Evolutionary conservation across 2,888 invertebrate genomes (phyloP).

Genomic region (Cryptophagus acutangulus): DNA sequence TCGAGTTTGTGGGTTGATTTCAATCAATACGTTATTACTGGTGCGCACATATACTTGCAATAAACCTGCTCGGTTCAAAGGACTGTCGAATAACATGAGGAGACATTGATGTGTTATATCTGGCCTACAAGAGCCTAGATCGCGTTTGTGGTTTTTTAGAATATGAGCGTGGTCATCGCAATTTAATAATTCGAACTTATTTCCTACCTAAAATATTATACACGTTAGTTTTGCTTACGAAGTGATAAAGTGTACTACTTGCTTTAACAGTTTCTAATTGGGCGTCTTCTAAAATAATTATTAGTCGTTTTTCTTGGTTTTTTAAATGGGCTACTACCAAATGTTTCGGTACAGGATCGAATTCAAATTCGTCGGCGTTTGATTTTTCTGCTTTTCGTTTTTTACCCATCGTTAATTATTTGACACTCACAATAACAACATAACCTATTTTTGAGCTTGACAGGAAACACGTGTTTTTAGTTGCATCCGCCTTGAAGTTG

Average conservation of each 20-base stretch:
- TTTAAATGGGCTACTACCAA: slow-evolving; percentile 71
- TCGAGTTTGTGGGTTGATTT: slow-evolving; percentile 94
- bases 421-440: too few relatives aligned
- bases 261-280: slow-evolving; percentile 96
- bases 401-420: slow-evolving; percentile 56
- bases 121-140: slow-evolving; percentile 85
- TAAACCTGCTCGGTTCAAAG: slow-evolving; percentile 90
- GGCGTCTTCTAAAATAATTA: slow-evolving; percentile 89
- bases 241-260: too few relatives aligned
- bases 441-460: too few relatives aligned
- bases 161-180: slow-evolving; percentile 88
- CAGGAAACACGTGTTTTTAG: too few relatives aligned
- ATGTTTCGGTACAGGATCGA: slow-evolving; percentile 73
- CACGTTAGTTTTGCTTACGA: too few relatives aligned
- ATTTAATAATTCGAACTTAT: slow-evolving; percentile 83
- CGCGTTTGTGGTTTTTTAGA: slow-evolving; percentile 79
- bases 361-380: slow-evolving; percentile 67
- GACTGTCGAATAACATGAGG: slow-evolving; percentile 96
- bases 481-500: too few relatives aligned
- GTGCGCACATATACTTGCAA: slow-evolving; percentile 94
- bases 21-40: slow-evolving; percentile 86
- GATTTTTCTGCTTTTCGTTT: slow-evolving; percentile 50
- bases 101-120: slow-evolving; percentile 98
- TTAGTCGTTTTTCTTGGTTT: slow-evolving; percentile 84
- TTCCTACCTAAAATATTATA: slow-evolving; percentile 65